Percentiles rank a stretch among this genome's conserved stretches.
phyloP scores from a whole-genome alignment of 2,888 invertebrate genomes.

The Amblyjoppa proteus region DNA sequence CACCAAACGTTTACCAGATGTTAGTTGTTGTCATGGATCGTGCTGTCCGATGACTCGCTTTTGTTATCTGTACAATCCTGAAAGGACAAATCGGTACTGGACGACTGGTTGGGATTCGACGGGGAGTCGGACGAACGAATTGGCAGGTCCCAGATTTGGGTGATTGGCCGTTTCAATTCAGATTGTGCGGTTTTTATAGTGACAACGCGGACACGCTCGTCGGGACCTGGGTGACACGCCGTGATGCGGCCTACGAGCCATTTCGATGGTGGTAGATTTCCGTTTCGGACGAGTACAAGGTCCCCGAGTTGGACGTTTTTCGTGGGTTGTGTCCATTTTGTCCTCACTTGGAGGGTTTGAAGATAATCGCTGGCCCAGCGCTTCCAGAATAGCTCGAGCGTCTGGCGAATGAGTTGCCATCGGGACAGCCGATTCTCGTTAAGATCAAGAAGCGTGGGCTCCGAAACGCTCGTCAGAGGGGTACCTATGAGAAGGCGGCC shows the following conservation, averaged over 20 bases:
- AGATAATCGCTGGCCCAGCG: slow-evolving; percentile 29
- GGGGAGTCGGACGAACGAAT: no score
- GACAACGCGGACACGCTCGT: not conserved
- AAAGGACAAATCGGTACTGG: no score
- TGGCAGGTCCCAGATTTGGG: no score
- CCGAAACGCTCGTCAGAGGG: not conserved
- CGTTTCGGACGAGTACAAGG: not conserved
- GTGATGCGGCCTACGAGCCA: not conserved
- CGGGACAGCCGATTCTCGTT: slow-evolving; percentile 24
- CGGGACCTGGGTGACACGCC: not conserved
- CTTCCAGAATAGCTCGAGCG: slow-evolving; percentile 43
- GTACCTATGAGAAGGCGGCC: slow-evolving; percentile 20
- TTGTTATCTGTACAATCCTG: no score
- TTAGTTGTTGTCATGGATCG: no score
- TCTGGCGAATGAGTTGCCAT: slow-evolving; percentile 28
- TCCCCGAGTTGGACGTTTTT: not conserved
- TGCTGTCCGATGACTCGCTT: no score
- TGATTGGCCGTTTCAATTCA: no score
- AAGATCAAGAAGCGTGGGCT: not conserved
- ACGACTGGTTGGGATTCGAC: no score
- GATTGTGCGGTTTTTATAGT: not conserved
- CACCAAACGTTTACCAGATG: no score
- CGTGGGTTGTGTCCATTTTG: no score
- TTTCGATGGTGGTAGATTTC: not conserved
- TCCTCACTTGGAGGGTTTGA: slow-evolving; percentile 11